phyloP scores from a whole-genome alignment of 2,797 vertebrate species.

The Coregonus sp. region DNA sequence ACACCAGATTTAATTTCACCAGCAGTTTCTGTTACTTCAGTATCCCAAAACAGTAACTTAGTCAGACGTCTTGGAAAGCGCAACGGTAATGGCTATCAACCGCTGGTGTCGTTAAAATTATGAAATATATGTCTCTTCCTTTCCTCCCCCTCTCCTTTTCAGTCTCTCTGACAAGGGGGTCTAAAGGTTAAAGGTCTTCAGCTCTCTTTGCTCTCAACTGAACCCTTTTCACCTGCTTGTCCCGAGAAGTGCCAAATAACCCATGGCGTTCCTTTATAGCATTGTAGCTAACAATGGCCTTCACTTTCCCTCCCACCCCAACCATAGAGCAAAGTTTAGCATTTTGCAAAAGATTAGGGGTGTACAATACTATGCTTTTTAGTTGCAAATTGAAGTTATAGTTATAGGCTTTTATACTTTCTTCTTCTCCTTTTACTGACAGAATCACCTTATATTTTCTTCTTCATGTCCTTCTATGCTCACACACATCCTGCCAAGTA shows the following conservation, averaged over 20 bases:
- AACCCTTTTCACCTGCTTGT: slow-evolving; percentile 72
- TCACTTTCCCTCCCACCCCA: background rate
- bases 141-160: slow-evolving; percentile 65
- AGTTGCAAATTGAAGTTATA: background rate
- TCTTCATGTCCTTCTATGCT: background rate
- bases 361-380: background rate
- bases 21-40: slow-evolving; percentile 1
- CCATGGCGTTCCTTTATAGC: slow-evolving; percentile 2
- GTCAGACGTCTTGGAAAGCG: slow-evolving; percentile 12
- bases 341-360: background rate
- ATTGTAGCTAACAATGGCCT: background rate
- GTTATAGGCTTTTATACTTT: background rate
- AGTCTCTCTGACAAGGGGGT: slow-evolving; percentile 74
- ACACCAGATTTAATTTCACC: background rate
- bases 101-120: slow-evolving; percentile 30
- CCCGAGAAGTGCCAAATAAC: slow-evolving; percentile 69
- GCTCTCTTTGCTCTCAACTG: slow-evolving; percentile 69
- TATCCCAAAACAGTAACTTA: background rate
- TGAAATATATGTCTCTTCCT: slow-evolving; percentile 31
- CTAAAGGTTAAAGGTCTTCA: slow-evolving; percentile 70
- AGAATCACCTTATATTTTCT: slow-evolving; percentile 10
- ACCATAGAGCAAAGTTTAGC: background rate
- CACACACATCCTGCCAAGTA: background rate
- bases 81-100: slow-evolving; percentile 26
- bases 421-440: slow-evolving; percentile 10